These are phyloP conservation scores for Eriocheir sinensis DNA, from an alignment of 1,140 invertebrate species.

Conservation along the genomic window DNA sequence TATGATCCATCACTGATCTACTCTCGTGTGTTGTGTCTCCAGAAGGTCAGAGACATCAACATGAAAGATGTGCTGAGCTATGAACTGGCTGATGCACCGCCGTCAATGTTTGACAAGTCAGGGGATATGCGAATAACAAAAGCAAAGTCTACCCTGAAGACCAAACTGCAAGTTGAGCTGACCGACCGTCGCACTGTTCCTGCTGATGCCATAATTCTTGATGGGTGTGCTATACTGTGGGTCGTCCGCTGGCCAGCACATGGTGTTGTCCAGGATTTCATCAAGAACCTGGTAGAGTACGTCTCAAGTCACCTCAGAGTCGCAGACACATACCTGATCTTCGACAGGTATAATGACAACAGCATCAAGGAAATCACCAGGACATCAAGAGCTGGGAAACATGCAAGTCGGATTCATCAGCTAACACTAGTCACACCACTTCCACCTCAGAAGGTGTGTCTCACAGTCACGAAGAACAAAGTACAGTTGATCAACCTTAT, in stretches of 20 bases:
- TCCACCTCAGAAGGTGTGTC: background rate
- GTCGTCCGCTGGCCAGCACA: background rate
- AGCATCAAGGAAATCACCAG: background rate
- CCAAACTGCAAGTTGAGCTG: background rate
- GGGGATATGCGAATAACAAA: background rate
- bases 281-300: background rate
- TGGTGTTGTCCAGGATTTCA: background rate
- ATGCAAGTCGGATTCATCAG: background rate
- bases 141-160: slow-evolving; percentile 17
- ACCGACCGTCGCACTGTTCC: background rate
- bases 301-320: background rate
- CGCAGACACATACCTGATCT: background rate
- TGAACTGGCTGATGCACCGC: background rate
- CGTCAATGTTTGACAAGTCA: slow-evolving; percentile 1
- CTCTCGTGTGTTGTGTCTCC: slow-evolving; percentile 29
- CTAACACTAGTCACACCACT: background rate
- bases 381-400: background rate
- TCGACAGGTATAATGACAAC: background rate
- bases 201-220: background rate
- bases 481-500: background rate
- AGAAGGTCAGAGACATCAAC: slow-evolving; percentile 27
- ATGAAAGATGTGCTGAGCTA: slow-evolving; percentile 5
- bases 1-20: slow-evolving; percentile 39
- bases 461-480: slow-evolving; percentile 19
- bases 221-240: background rate